These are phyloP conservation scores for Apantesis nais DNA, from an alignment of 2,888 invertebrate species.

Conservation along the genomic window DNA sequence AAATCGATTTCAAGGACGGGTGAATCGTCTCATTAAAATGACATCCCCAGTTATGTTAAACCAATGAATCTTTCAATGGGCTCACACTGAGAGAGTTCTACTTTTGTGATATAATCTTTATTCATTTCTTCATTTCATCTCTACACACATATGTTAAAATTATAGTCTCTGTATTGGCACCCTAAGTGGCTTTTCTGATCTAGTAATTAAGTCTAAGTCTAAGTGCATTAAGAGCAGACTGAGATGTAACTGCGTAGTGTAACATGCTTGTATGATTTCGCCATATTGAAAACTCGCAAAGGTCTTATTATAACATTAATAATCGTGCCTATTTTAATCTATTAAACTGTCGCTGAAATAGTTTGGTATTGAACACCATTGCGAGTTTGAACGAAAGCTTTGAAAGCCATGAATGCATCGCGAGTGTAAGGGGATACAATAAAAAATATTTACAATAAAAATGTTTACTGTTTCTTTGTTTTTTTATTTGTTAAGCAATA, in stretches of 20 bases:
- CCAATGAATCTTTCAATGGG: neutral
- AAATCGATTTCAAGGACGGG: no score
- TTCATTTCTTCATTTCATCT: neutral
- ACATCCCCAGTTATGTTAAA: neutral
- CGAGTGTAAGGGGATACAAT: slow-evolving; percentile 80
- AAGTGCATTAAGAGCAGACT: slow-evolving; percentile 76
- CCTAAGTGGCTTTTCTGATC: slow-evolving; percentile 6
- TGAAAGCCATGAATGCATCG: slow-evolving; percentile 71
- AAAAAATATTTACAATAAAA: slow-evolving; percentile 85
- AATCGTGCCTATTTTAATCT: slow-evolving; percentile 55
- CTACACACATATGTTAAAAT: neutral
- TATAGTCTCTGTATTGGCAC: neutral
- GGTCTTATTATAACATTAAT: slow-evolving; percentile 47
- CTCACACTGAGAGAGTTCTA: neutral
- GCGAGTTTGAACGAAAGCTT: slow-evolving; percentile 66
- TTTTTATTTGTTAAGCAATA: slow-evolving; percentile 48
- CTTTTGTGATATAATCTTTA: no score
- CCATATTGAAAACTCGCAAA: slow-evolving; percentile 64
- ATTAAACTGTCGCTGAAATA: slow-evolving; percentile 27
- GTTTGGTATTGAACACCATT: slow-evolving; percentile 47
- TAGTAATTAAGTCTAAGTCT: slow-evolving; percentile 39
- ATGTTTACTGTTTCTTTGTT: slow-evolving; percentile 81
- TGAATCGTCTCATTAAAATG: no score
- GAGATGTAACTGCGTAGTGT: slow-evolving; percentile 55
- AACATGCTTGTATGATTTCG: slow-evolving; percentile 70